These are phyloP conservation scores for Drusus annulatus DNA, from an alignment of 1,140 invertebrate species.

Conservation along the genomic window DNA sequence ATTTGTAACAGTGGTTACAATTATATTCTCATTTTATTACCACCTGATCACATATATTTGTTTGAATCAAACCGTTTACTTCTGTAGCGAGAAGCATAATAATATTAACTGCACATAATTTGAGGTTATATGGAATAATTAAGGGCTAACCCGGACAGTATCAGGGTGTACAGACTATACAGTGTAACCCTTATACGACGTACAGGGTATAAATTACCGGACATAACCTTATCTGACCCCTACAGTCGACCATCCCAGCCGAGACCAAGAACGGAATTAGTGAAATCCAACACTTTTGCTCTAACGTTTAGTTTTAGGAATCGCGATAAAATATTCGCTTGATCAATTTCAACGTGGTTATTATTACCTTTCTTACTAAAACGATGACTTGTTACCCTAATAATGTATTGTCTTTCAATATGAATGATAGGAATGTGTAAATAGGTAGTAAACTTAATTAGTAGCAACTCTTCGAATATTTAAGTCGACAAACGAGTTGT, in stretches of 20 bases:
- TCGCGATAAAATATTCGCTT: not conserved
- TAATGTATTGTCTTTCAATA: too few species aligned
- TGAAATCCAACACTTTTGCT: constrained; percentile 24
- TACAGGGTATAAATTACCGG: constrained; percentile 48
- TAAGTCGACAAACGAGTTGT: not conserved
- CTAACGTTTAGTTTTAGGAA: constrained; percentile 2
- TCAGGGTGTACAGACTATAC: not conserved
- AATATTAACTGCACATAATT: not conserved
- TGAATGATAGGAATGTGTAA: too few species aligned
- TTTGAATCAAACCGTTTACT: too few species aligned
- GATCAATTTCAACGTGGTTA: too few species aligned
- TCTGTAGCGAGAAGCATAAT: too few species aligned
- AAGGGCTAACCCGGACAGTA: constrained; percentile 6
- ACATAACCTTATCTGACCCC: constrained; percentile 52
- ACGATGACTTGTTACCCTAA: too few species aligned
- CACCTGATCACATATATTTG: too few species aligned
- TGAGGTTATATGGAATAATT: constrained; percentile 13
- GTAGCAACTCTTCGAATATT: too few species aligned
- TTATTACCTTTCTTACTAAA: too few species aligned
- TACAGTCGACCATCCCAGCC: constrained; percentile 23
- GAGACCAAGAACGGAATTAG: not conserved
- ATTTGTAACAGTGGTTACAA: too few species aligned
- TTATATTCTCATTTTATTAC: too few species aligned
- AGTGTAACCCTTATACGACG: constrained; percentile 7
- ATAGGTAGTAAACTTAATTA: too few species aligned